A percentile compares a stretch with the other conserved stretches of the same genome.
These are phyloP conservation scores for Motacilla alba DNA, from an alignment of 2,113 vertebrate genomes.

Conservation along the genomic window DNA sequence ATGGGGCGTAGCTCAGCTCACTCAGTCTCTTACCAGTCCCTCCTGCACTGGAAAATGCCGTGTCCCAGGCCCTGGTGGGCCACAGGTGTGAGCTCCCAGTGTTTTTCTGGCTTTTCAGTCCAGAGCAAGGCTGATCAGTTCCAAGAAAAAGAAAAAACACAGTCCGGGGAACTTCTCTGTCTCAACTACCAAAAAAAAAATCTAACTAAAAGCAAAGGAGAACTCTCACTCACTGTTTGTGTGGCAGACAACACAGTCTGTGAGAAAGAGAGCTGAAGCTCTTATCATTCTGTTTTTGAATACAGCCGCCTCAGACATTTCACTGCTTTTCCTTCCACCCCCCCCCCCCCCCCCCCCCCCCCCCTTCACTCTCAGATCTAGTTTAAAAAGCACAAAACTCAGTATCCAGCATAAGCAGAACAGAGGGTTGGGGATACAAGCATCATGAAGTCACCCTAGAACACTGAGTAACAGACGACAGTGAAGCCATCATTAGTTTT, in stretches of 20 bases:
- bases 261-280: neutral
- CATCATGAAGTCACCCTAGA: neutral
- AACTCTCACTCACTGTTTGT: fast-evolving
- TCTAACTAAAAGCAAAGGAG: neutral
- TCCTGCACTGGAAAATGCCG: fast-evolving
- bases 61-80: fast-evolving
- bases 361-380: neutral
- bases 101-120: neutral
- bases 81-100: neutral
- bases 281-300: neutral
- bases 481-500: neutral
- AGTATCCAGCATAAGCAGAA: neutral
- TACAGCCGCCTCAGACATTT: neutral
- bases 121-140: neutral
- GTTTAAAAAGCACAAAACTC: neutral
- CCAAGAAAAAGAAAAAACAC: neutral
- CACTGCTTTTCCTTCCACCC: neutral
- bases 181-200: neutral
- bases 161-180: neutral
- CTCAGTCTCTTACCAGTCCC: neutral
- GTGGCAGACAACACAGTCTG: neutral
- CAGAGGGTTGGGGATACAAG: fast-evolving
- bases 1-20: fast-evolving
- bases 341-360: fast-evolving
- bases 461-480: neutral